These are phyloP conservation scores for Geotrypetes seraphini DNA, from an alignment of 2,797 vertebrate species.

Conservation along the genomic window DNA sequence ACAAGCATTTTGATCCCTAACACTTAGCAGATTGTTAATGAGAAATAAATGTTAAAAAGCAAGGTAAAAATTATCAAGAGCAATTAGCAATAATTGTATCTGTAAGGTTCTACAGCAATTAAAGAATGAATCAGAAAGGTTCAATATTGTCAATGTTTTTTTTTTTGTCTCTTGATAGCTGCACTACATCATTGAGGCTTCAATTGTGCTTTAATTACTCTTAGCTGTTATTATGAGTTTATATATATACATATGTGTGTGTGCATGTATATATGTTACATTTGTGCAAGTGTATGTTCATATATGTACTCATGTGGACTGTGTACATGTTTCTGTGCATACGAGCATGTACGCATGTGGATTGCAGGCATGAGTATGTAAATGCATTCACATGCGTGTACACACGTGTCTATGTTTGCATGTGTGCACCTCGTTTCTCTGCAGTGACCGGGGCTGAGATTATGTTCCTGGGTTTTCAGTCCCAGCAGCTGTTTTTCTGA, in stretches of 20 bases:
- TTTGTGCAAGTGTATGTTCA: too few relatives aligned
- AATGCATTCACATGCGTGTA: too few relatives aligned
- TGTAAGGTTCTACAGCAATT: conserved; percentile 24
- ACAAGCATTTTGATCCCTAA: conserved; percentile 9
- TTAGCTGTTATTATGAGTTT: too few relatives aligned
- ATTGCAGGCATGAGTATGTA: too few relatives aligned
- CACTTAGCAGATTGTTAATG: conserved; percentile 1
- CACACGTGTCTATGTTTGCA: too few relatives aligned
- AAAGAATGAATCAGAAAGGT: conserved; percentile 1
- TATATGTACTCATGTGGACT: too few relatives aligned
- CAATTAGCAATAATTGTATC: conserved; percentile 28
- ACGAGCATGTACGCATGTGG: accelerated
- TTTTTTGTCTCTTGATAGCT: background rate
- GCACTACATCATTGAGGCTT: background rate
- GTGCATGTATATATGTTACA: too few relatives aligned
- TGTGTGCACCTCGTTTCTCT: background rate
- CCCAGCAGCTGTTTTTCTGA: conserved; percentile 60
- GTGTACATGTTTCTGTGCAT: too few relatives aligned
- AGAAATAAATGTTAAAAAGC: conserved; percentile 18
- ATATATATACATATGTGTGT: too few relatives aligned
- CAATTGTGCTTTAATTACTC: background rate
- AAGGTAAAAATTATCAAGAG: conserved; percentile 24
- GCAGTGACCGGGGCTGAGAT: conserved; percentile 28
- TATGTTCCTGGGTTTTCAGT: conserved; percentile 41
- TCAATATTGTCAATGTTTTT: background rate